These are phyloP conservation scores for Ariolimax columbianus DNA, from an alignment of 2,888 invertebrate species.

Conservation along the genomic window DNA sequence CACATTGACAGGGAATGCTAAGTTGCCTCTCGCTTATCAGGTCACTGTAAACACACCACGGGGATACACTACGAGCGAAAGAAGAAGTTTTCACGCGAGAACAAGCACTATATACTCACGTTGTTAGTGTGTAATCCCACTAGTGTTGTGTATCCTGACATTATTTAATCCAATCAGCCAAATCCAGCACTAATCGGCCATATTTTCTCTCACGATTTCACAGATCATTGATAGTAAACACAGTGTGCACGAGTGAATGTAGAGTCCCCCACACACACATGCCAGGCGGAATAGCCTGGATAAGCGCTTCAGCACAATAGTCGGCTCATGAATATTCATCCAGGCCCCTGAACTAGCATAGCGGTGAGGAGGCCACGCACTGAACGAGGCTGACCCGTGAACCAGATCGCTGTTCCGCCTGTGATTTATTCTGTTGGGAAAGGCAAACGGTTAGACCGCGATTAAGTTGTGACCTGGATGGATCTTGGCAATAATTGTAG, in stretches of 20 bases:
- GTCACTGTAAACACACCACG: not conserved
- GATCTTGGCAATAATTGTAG: constrained; percentile 17
- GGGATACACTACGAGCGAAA: not conserved
- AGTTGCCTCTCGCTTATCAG: not conserved
- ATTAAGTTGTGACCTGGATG: constrained; percentile 48
- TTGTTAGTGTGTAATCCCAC: not conserved
- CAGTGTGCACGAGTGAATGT: constrained; percentile 17
- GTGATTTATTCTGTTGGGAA: constrained; percentile 52
- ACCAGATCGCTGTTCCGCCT: constrained; percentile 51
- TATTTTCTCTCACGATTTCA: constrained; percentile 39
- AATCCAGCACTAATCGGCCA: constrained; percentile 27
- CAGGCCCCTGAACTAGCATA: constrained; percentile 54
- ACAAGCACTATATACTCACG: constrained; percentile 10
- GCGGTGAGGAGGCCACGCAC: constrained; percentile 52
- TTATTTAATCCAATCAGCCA: constrained; percentile 35
- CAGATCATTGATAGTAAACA: constrained; percentile 46
- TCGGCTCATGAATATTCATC: constrained; percentile 55
- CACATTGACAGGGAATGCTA: not conserved
- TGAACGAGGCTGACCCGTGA: constrained; percentile 57
- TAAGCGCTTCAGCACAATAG: constrained; percentile 59
- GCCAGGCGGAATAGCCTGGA: constrained; percentile 55
- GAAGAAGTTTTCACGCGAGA: not conserved
- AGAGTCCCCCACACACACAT: constrained; percentile 32
- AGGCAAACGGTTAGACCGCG: constrained; percentile 15
- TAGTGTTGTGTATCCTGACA: not conserved